Conservation (phyloP, 2,113 vertebrate species). For the Anolis carolinensis region DNA sequence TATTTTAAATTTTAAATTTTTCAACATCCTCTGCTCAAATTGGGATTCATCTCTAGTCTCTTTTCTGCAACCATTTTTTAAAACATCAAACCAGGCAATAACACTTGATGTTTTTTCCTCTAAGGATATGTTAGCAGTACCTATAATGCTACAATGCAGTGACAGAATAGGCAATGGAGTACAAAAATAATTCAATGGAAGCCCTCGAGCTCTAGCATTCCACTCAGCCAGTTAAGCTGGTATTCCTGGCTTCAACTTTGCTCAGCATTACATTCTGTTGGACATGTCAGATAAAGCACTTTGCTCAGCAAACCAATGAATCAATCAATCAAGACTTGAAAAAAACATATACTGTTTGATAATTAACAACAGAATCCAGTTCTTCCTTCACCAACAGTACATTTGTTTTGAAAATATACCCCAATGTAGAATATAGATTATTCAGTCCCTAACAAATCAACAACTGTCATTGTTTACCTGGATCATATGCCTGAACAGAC, state of each 20-base stretch:
- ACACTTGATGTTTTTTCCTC: background rate
- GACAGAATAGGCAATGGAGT: slow-evolving; percentile 2
- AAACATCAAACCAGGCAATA: background rate
- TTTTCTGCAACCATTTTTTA: background rate
- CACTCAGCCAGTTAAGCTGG: slow-evolving; percentile 2
- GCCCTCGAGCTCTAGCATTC: slow-evolving; percentile 11
- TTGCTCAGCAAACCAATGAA: background rate
- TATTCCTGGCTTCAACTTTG: background rate
- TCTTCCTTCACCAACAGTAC: background rate
- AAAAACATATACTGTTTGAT: background rate
- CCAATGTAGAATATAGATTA: background rate
- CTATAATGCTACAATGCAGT: background rate
- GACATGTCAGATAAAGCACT: background rate
- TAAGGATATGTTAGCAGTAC: background rate
- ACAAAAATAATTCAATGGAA: slow-evolving; percentile 19
- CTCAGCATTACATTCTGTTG: background rate
- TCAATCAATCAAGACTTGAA: background rate
- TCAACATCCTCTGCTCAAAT: background rate
- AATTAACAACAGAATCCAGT: background rate
- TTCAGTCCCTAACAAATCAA: background rate
- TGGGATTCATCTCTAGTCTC: background rate
- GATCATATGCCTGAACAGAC: background rate
- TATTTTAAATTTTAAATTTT: too few species aligned
- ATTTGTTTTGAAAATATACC: background rate
- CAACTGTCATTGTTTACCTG: background rate